These are phyloP conservation scores for Megaustenia siamemsis DNA, from an alignment of 2,888 invertebrate genomes.

Conservation along the genomic window DNA sequence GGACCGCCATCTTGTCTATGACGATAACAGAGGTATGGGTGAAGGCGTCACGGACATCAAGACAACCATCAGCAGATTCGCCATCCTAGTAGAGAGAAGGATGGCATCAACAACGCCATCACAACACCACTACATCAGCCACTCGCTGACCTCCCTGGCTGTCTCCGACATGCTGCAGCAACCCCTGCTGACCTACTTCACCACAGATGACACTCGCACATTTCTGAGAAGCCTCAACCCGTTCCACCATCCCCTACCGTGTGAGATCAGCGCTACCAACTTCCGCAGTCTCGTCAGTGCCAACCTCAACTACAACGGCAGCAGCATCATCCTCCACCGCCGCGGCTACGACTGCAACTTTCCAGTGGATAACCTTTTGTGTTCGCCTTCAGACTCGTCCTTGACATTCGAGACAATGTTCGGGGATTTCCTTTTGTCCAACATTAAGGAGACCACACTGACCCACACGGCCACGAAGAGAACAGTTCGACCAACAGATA, in stretches of 20 bases:
- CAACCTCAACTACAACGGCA: constrained; percentile 67
- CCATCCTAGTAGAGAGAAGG: constrained; percentile 68
- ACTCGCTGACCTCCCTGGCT: constrained; percentile 64
- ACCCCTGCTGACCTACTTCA: constrained; percentile 64
- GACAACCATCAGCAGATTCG: constrained; percentile 68
- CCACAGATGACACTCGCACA: constrained; percentile 62
- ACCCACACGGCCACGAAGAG: constrained; percentile 65
- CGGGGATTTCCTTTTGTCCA: constrained; percentile 57
- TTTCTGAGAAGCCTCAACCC: constrained; percentile 61
- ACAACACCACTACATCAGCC: constrained; percentile 57
- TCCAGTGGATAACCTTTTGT: constrained; percentile 60
- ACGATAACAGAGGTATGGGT: constrained; percentile 76
- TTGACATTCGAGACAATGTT: constrained; percentile 62
- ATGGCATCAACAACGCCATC: background rate
- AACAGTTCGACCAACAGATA: constrained; percentile 52
- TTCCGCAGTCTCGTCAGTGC: constrained; percentile 68
- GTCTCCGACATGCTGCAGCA: constrained; percentile 68
- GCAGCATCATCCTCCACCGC: constrained; percentile 71
- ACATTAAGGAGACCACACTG: constrained; percentile 67
- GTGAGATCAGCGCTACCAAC: constrained; percentile 69
- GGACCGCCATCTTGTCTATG: constrained; percentile 74
- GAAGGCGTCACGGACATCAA: constrained; percentile 76
- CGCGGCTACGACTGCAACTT: constrained; percentile 70
- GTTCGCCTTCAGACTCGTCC: constrained; percentile 54
- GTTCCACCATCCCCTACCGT: constrained; percentile 64